A percentile compares a stretch with the other conserved stretches of the same genome.
Conservation (phyloP, 2,113 vertebrate species). For the Forbesichthys papilliferus region DNA sequence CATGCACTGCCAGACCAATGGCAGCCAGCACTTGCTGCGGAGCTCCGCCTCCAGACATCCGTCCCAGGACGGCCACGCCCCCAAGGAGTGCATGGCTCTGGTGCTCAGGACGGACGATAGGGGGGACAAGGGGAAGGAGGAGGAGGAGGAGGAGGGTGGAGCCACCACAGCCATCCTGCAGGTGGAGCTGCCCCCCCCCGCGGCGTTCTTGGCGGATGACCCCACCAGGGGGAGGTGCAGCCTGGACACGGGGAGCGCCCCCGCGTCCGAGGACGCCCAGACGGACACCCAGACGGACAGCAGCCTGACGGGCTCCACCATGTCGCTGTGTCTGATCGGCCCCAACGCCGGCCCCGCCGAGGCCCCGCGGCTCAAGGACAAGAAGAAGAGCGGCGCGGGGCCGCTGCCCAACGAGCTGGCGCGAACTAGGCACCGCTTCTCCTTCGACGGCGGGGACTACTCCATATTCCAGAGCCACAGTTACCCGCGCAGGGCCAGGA, state of each 20-base stretch:
- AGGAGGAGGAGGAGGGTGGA: not conserved
- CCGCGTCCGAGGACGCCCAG: slow-evolving; percentile 78
- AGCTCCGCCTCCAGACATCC: slow-evolving; percentile 71
- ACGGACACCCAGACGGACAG: slow-evolving; percentile 83
- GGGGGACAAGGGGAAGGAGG: slow-evolving; percentile 9
- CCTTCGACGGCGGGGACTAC: slow-evolving; percentile 91
- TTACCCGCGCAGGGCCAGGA: slow-evolving; percentile 90
- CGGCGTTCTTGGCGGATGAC: slow-evolving; percentile 10
- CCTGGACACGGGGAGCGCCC: slow-evolving; percentile 62
- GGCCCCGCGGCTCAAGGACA: slow-evolving; percentile 75
- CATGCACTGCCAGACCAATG: slow-evolving; percentile 87
- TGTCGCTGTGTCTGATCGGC: slow-evolving; percentile 87
- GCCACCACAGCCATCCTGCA: slow-evolving; percentile 65
- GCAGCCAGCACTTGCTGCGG: slow-evolving; percentile 70
- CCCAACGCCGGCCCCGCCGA: slow-evolving; percentile 74
- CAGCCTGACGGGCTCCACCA: slow-evolving; percentile 81
- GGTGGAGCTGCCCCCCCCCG: slow-evolving; percentile 59
- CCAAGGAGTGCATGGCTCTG: slow-evolving; percentile 77
- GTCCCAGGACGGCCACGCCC: slow-evolving; percentile 51
- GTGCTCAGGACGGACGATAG: slow-evolving; percentile 62
- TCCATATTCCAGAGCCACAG: slow-evolving; percentile 95
- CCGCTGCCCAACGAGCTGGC: slow-evolving; percentile 81
- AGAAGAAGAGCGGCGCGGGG: slow-evolving; percentile 70
- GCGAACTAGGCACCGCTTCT: slow-evolving; percentile 88
- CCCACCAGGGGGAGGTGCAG: slow-evolving; percentile 66